Conservation (phyloP, 2,113 vertebrate species). For the Eptatretus burgeri region DNA sequence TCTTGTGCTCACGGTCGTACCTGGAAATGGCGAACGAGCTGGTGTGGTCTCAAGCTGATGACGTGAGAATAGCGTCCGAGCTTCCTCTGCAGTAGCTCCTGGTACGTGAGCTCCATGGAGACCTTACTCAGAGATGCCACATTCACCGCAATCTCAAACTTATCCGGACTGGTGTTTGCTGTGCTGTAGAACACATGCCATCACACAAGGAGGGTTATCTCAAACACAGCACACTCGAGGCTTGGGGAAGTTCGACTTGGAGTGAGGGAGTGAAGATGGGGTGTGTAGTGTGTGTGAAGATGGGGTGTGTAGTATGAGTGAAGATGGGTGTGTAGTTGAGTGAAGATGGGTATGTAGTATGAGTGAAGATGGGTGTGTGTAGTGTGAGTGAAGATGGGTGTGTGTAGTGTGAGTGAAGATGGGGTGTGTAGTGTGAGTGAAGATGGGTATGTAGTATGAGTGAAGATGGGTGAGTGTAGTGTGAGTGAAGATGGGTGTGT, state of each 20-base stretch:
- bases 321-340: too few species aligned
- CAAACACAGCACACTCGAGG: not conserved
- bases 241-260: not conserved
- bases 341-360: too few species aligned
- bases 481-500: too few species aligned
- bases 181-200: not conserved
- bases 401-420: too few species aligned
- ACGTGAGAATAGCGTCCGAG: constrained; percentile 28
- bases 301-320: too few species aligned
- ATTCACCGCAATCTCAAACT: constrained; percentile 28
- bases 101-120: constrained; percentile 24
- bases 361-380: too few species aligned
- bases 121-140: constrained; percentile 20
- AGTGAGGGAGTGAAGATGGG: not conserved
- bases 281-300: too few species aligned
- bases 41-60: constrained; percentile 23
- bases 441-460: too few species aligned
- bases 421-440: too few species aligned
- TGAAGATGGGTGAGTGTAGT: too few species aligned
- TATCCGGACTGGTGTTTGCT: constrained; percentile 31
- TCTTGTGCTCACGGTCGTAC: not conserved
- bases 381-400: too few species aligned
- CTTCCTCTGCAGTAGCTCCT: constrained; percentile 27
- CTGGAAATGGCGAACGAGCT: constrained; percentile 20
- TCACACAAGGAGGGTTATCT: too few species aligned